A percentile compares a stretch with the other conserved stretches of the same genome.
Evolutionary conservation across 2,888 invertebrate species (phyloP).

Genomic region (Vanessa cardui): DNA sequence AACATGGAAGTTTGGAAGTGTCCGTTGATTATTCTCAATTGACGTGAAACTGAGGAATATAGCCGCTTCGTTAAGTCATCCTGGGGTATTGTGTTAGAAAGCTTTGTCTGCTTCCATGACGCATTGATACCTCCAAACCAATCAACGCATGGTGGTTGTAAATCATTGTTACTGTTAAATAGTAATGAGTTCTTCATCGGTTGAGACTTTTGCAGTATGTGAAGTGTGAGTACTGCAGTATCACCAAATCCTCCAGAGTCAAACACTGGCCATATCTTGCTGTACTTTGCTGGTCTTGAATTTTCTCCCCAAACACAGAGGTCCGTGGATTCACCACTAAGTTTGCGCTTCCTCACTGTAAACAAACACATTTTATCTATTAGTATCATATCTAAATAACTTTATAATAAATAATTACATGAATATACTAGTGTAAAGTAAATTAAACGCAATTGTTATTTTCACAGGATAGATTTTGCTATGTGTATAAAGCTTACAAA

Average conservation of each 20-base stretch:
- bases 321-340: conserved; percentile 59
- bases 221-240: conserved; percentile 57
- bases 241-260: conserved; percentile 77
- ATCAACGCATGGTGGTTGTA: conserved; percentile 50
- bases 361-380: conserved; percentile 19
- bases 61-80: conserved; percentile 68
- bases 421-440: too few species aligned
- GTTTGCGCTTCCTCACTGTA: conserved; percentile 74
- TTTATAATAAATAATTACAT: too few species aligned
- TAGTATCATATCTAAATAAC: background rate
- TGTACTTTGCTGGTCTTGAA: conserved; percentile 64
- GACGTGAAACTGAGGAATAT: conserved; percentile 72
- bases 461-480: too few species aligned
- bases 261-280: conserved; percentile 79
- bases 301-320: conserved; percentile 63
- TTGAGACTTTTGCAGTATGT: conserved; percentile 55
- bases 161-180: conserved; percentile 47
- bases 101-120: conserved; percentile 65
- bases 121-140: conserved; percentile 66
- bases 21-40: conserved; percentile 70
- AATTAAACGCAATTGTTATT: too few species aligned
- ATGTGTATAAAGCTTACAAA: too few species aligned
- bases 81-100: conserved; percentile 56
- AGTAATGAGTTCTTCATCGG: conserved; percentile 60
- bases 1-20: conserved; percentile 71